These are phyloP conservation scores for Lepidurus apus DNA, from an alignment of 1,140 invertebrate species.

Conservation along the genomic window DNA sequence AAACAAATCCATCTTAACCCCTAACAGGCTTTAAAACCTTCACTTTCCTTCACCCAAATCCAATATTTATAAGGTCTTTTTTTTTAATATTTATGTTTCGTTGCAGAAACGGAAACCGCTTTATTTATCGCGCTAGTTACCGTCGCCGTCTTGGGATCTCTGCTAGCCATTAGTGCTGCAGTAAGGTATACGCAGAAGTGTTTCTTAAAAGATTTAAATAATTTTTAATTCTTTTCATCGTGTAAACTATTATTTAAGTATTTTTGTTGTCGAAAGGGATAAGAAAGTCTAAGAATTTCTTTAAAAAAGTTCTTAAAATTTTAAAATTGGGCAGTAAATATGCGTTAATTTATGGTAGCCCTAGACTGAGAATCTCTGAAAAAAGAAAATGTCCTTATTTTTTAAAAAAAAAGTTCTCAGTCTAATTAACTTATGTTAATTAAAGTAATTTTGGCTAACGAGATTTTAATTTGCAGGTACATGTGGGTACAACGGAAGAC, in stretches of 20 bases:
- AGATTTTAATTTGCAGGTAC: neutral
- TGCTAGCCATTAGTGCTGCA: neutral
- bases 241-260: no score
- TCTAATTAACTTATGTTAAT: no score
- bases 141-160: neutral
- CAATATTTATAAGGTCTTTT: neutral
- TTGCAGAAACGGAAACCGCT: constrained; percentile 9
- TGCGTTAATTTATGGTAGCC: no score
- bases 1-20: neutral
- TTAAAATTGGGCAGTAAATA: no score
- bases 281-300: no score
- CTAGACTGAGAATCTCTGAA: no score
- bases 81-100: neutral
- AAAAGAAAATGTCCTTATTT: no score
- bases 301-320: no score
- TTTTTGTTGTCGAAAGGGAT: no score
- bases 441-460: no score
- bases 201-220: neutral
- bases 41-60: neutral
- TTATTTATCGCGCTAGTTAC: neutral
- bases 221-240: no score
- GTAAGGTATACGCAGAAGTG: neutral
- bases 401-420: no score
- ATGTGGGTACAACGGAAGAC: neutral
- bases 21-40: neutral